Conservation (phyloP, 2,888 invertebrate genomes). For the Blomia tropicalis region DNA sequence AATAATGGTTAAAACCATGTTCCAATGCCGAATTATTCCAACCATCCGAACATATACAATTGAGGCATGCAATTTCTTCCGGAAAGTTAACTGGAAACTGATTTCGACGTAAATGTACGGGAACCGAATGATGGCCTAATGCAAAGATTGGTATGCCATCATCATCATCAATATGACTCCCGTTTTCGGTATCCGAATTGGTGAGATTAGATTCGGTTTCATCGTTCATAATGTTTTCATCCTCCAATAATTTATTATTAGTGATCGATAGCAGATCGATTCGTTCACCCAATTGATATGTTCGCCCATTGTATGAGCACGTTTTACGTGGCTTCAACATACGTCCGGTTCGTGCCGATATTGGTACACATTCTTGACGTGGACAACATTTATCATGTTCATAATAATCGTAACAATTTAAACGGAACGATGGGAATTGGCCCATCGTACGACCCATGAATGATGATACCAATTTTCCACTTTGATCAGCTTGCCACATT, state of each 20-base stretch:
- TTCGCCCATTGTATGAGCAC: neutral
- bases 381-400: conserved; percentile 18
- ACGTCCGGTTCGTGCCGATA: neutral
- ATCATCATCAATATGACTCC: neutral
- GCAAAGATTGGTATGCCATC: too few relatives aligned
- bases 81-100: neutral
- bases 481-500: neutral
- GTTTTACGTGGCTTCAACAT: neutral
- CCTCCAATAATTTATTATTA: neutral
- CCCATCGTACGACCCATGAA: neutral
- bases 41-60: conserved; percentile 17
- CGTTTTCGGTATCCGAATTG: neutral
- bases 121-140: too few relatives aligned
- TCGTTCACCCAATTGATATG: conserved; percentile 14
- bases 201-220: neutral
- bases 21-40: conserved; percentile 8
- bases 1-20: neutral
- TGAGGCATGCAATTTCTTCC: neutral
- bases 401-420: conserved; percentile 12
- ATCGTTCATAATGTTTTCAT: neutral
- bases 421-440: neutral
- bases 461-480: neutral
- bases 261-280: neutral
- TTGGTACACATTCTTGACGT: conserved; percentile 8
- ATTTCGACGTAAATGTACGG: neutral